Evolutionary conservation across 2,888 invertebrate genomes (phyloP).

Genomic region (Morpho achilles): DNA sequence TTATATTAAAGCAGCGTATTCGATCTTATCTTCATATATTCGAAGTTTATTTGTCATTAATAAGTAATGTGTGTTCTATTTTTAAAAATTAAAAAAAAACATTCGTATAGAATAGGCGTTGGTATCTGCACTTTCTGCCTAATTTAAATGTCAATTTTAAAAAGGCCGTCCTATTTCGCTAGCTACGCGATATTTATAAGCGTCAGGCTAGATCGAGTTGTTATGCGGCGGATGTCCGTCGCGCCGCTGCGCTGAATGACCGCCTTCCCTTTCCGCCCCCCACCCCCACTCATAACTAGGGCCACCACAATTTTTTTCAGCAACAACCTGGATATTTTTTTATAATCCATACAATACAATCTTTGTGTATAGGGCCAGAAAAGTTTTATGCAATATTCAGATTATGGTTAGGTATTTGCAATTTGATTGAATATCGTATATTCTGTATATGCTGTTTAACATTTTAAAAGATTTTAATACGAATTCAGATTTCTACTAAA

Average conservation of each 20-base stretch:
- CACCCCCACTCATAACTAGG: slow-evolving; percentile 34
- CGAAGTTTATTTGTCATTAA: too few relatives aligned
- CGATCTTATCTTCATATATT: too few relatives aligned
- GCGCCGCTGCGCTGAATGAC: slow-evolving; percentile 79
- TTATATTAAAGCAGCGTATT: too few relatives aligned
- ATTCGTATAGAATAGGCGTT: neutral
- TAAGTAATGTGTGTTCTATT: too few relatives aligned
- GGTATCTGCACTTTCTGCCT: slow-evolving; percentile 6
- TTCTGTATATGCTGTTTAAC: too few relatives aligned
- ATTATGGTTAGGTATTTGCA: too few relatives aligned
- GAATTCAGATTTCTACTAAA: too few relatives aligned
- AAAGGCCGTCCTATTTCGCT: slow-evolving; percentile 38
- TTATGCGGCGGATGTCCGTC: slow-evolving; percentile 80
- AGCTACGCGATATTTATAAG: slow-evolving; percentile 67
- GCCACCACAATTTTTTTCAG: slow-evolving; percentile 1
- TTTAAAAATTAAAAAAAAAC: too few relatives aligned
- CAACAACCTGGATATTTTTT: slow-evolving; percentile 2
- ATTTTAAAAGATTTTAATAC: too few relatives aligned
- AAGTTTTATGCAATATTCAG: too few relatives aligned
- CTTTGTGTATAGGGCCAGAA: too few relatives aligned
- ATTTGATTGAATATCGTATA: too few relatives aligned
- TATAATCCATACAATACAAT: neutral
- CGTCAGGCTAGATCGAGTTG: slow-evolving; percentile 69
- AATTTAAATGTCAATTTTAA: slow-evolving; percentile 23
- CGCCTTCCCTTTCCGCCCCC: slow-evolving; percentile 72